Evolutionary conservation across 2,797 vertebrate genomes (phyloP), one percentile per base, ranked within the genome.

Genomic region (Kryptopterus vitreolus): DNA sequence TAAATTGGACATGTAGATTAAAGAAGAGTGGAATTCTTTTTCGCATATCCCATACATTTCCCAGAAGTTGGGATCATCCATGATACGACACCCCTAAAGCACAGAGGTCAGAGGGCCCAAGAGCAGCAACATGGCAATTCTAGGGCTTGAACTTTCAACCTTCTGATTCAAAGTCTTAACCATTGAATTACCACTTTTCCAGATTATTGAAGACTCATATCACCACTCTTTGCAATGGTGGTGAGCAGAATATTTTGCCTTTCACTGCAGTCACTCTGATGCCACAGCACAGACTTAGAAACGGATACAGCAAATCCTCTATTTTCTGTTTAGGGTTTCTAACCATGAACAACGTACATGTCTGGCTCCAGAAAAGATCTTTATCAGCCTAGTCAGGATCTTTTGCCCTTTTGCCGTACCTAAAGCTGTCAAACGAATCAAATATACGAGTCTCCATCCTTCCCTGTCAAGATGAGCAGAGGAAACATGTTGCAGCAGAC

Each of bases 331-430:
- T 13, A 73, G 52, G 55, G 31, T 31, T 31, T 72, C 69, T 33
- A 33, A 35, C 8, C 0, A 55, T 24, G 46, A n/a, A 24, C 38
- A 18, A 9, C 4, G 10, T 38, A 35, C 31, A 20, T 16, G 12
- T 70, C 43, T 69, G 55, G 66, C 77, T 18, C 29, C 55, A 58
- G 24, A 58, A 59, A 5, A 15, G 66, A 62, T 79, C 22, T 61
- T 71, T 79, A 79, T 71, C 55, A 50, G 8, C 29, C 18, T 59
- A 20, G n/a, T 43, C 50, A 38, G 38, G 48, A 16, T 55, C 29
- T 57, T 58, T 53, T 29, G 66, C 53, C 77, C 38, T 69, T 78
- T 78, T 79, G 63, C 68, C 72, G 58, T 26, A 71, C 55, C 57
- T 79, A 20, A 26, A 71, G 26, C 66, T 59, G 62, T 77, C 76